Evolutionary conservation across 2,797 vertebrate genomes (phyloP).

Genomic region (Alauda arvensis): DNA sequence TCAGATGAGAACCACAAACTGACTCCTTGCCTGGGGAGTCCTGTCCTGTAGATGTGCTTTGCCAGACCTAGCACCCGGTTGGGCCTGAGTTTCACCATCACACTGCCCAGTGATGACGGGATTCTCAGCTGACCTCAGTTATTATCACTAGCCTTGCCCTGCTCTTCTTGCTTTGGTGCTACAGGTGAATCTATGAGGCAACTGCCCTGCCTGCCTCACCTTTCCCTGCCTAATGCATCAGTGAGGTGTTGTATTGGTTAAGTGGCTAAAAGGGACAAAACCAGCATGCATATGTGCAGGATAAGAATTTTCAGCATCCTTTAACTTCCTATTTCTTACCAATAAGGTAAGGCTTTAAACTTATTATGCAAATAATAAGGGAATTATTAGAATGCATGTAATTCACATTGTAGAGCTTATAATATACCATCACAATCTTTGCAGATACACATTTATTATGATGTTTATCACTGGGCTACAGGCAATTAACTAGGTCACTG

Average conservation of each 20-base stretch:
- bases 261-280: neutral
- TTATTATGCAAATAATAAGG: neutral
- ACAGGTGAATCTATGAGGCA: neutral
- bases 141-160: neutral
- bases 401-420: neutral
- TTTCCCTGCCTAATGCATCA: neutral
- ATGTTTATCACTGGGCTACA: neutral
- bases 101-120: neutral
- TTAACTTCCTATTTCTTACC: neutral
- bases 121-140: neutral
- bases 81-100: neutral
- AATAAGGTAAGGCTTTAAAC: neutral
- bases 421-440: neutral
- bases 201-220: neutral
- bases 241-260: neutral
- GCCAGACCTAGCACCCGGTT: accelerated
- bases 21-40: neutral
- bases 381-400: neutral
- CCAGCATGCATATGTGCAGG: neutral
- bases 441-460: neutral
- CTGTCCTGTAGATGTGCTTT: neutral
- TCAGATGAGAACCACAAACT: neutral
- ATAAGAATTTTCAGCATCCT: neutral
- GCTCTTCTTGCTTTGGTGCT: neutral
- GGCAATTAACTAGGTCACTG: neutral